A percentile compares a stretch with the other conserved stretches of the same genome.
These are phyloP conservation scores for Bruchidius siliquastri DNA, from an alignment of 2,888 invertebrate genomes.

Conservation along the genomic window DNA sequence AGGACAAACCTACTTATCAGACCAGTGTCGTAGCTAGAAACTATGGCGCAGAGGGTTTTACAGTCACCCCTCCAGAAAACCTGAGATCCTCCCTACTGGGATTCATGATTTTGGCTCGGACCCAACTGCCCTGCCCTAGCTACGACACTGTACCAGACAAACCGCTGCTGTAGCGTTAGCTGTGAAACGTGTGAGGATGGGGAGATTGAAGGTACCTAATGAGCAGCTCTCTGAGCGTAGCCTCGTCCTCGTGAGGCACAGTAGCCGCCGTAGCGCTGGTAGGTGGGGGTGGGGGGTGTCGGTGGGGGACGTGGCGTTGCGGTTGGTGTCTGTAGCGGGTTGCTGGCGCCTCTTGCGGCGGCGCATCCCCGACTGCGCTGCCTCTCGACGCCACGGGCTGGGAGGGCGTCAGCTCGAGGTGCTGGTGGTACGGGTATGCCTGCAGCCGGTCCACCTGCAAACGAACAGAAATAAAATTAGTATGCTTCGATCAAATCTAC, in stretches of 20 bases:
- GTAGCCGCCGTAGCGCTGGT: not conserved
- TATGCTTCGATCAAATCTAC: too few relatives aligned
- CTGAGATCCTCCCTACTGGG: too few relatives aligned
- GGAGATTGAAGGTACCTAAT: constrained; percentile 67
- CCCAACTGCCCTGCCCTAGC: too few relatives aligned
- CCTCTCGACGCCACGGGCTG: constrained; percentile 16
- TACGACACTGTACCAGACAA: too few relatives aligned
- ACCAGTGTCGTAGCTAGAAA: too few relatives aligned
- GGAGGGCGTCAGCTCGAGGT: constrained; percentile 50
- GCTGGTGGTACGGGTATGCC: constrained; percentile 38
- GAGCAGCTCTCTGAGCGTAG: constrained; percentile 91
- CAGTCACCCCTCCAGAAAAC: too few relatives aligned
- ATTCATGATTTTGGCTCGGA: too few relatives aligned
- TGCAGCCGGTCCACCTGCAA: constrained; percentile 14
- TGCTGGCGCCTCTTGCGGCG: constrained; percentile 26
- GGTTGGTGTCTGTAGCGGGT: constrained; percentile 39
- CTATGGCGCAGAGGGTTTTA: too few relatives aligned
- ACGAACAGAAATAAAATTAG: constrained; percentile 14
- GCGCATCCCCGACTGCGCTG: not conserved
- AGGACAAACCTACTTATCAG: too few relatives aligned
- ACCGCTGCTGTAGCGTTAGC: too few relatives aligned
- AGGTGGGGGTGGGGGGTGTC: constrained; percentile 15
- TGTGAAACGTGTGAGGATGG: too few relatives aligned
- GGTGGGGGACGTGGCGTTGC: constrained; percentile 42
- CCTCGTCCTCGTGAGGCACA: constrained; percentile 64